A percentile compares a stretch with the other conserved stretches of the same genome.
Conservation (phyloP, 64 coral and sea anemone species). For the Stichodactyla mertensii region DNA sequence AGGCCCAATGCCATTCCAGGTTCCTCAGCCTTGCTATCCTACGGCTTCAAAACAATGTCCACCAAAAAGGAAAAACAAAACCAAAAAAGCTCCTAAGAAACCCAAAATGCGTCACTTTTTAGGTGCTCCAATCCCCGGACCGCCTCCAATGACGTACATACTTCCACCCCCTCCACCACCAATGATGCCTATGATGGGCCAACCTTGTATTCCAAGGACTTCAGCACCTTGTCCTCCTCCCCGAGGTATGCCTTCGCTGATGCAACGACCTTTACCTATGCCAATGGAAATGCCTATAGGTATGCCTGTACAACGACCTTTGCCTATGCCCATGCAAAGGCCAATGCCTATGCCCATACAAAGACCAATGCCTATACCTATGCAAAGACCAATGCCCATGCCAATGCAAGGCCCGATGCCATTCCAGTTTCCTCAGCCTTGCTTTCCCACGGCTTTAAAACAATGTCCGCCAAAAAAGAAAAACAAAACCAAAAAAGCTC, state of each 20-base stretch:
- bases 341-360: not conserved
- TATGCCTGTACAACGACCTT: not conserved
- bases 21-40: conserved; percentile 31
- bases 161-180: not conserved
- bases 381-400: not conserved
- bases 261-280: not conserved
- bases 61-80: not conserved
- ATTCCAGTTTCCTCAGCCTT: conserved; percentile 21
- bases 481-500: not conserved
- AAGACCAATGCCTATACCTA: not conserved
- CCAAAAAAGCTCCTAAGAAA: not conserved
- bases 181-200: conserved; percentile 4
- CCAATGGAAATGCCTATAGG: not conserved
- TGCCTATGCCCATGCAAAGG: not conserved
- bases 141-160: not conserved
- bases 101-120: not conserved
- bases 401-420: conserved; percentile 4
- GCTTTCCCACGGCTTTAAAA: conserved; percentile 24
- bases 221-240: conserved; percentile 7
- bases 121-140: conserved; percentile 20
- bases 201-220: conserved; percentile 10
- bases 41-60: conserved; percentile 21
- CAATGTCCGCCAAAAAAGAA: conserved; percentile 16
- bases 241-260: not conserved
- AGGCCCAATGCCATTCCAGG: conserved; percentile 5